Evolutionary conservation across 2,113 vertebrate species (phyloP), one percentile per base, ranked within the genome.

Genomic region (Pangasianodon gigas): DNA sequence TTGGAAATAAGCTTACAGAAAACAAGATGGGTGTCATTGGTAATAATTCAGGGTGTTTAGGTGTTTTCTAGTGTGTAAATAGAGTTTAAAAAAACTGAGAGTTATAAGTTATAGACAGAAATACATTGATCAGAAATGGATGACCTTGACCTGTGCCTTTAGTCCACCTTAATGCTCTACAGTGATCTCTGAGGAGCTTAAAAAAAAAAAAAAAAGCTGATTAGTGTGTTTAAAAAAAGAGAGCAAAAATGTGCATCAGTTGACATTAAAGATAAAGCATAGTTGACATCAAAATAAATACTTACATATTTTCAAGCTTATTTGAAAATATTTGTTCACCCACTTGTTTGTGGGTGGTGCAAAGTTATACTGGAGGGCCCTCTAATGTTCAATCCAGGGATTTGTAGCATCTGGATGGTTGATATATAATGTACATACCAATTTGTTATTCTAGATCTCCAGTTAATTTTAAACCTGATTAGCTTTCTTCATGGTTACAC

Each of bases 351-450:
- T 37, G 37, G 94, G 91, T 86, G 94, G 90, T 92, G 92, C 90
- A 86, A 82, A 48, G 74, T 87, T 88, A 75, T 90, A 89, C 91
- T 95, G 75, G 94, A 94, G 93, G 93, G 95, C 96, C 96, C 95
- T 95, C 96, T 96, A 86, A 90, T 93, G 92, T 85, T 88, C 29
- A 92, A 19, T 82, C 21, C 62, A 11, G 41, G 62, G 46, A 58
- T 46, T n/a, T 88, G 19, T 44, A 75, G 56, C 6, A 24, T 37
- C 48, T 18, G 7, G 13, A 13, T n/a, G 18, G n/a, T 54, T 85
- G 29, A 29, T 29, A 46, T 85, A 37, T 65, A 46, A 6, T 83
- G n/a, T 82, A 18, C 9, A 26, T 52, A 44, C 3, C 46, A 41
- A 60, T 44, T 26, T 52, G 0, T 60, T 44, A 48, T 62, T 44